Evolutionary conservation across 2,888 invertebrate species (phyloP).

Genomic region (Plebejus anna): DNA sequence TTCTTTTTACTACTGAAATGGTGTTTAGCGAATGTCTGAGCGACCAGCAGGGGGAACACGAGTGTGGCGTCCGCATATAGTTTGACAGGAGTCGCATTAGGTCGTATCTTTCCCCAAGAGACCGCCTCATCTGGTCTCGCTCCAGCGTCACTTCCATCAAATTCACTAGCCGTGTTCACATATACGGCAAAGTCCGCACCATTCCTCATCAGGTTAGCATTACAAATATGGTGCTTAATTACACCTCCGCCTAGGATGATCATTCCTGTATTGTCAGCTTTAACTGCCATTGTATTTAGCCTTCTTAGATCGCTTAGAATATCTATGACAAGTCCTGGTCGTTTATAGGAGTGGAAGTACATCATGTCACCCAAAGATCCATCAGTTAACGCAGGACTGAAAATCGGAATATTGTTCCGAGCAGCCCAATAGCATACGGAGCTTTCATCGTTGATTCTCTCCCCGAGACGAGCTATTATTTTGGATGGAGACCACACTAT

Average conservation of each 20-base stretch:
- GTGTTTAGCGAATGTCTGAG: conserved; percentile 95
- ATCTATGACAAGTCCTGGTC: conserved; percentile 95
- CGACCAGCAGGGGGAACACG: conserved; percentile 96
- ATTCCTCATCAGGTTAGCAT: conserved; percentile 99
- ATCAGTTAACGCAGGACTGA: conserved; percentile 98
- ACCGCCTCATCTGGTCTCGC: conserved; percentile 99
- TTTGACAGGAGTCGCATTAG: conserved; percentile 93
- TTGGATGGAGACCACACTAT: conserved; percentile 91
- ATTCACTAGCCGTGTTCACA: conserved; percentile 96
- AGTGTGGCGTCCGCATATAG: conserved; percentile 96
- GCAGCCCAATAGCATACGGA: conserved; percentile 99
- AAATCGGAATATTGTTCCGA: conserved; percentile 97
- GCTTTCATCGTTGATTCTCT: conserved; percentile 92
- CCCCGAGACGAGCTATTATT: conserved; percentile 86
- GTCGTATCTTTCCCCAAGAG: conserved; percentile 98
- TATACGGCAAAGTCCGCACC: conserved; percentile 98
- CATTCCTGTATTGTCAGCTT: conserved; percentile 96
- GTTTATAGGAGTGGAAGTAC: conserved; percentile 97
- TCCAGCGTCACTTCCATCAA: conserved; percentile 98
- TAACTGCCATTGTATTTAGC: conserved; percentile 96
- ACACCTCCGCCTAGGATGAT: conserved; percentile 97
- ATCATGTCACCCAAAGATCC: conserved; percentile 99
- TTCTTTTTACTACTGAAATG: conserved; percentile 77
- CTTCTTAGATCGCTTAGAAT: conserved; percentile 94
- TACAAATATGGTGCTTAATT: conserved; percentile 99